phyloP scores from a whole-genome alignment of 2,797 vertebrate genomes.

The Microctenopoma stevenorrisi region DNA sequence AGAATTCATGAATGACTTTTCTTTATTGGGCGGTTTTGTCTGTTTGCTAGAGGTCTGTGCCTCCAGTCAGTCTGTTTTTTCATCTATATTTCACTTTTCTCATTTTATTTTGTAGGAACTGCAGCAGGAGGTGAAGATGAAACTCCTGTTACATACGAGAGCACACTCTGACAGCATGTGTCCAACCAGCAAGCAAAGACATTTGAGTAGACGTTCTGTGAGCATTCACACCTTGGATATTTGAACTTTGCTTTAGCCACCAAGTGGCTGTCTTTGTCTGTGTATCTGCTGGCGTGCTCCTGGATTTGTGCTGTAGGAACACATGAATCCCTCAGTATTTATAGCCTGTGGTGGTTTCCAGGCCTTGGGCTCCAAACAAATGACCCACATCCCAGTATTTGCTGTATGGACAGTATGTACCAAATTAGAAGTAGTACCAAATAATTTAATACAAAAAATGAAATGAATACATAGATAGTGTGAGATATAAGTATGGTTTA shows the following conservation, averaged over 20 bases:
- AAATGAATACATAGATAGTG: not conserved
- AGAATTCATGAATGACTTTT: not conserved
- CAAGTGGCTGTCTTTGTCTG: slow-evolving; percentile 50
- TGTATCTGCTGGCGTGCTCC: slow-evolving; percentile 38
- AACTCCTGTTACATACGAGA: slow-evolving; percentile 83
- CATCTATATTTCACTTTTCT: not conserved
- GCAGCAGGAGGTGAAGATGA: slow-evolving; percentile 66
- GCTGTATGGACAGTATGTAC: slow-evolving; percentile 12
- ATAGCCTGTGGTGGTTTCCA: slow-evolving; percentile 59
- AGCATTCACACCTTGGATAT: slow-evolving; percentile 35
- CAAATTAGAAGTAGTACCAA: no score
- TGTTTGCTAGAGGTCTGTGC: not conserved
- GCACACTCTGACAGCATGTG: slow-evolving; percentile 76
- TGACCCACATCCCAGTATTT: slow-evolving; percentile 36
- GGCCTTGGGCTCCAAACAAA: slow-evolving; percentile 38
- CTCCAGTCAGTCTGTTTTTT: not conserved
- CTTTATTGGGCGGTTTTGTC: not conserved
- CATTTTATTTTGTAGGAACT: slow-evolving; percentile 37
- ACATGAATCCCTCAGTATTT: slow-evolving; percentile 60
- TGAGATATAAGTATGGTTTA: slow-evolving; percentile 27
- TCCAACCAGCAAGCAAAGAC: slow-evolving; percentile 10
- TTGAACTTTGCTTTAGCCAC: slow-evolving; percentile 56
- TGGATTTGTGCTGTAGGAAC: slow-evolving; percentile 33
- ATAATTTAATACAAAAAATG: no score
- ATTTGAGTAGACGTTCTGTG: slow-evolving; percentile 16